Conservation (phyloP, 1,140 invertebrate species). For the Papilio polyxenes region DNA sequence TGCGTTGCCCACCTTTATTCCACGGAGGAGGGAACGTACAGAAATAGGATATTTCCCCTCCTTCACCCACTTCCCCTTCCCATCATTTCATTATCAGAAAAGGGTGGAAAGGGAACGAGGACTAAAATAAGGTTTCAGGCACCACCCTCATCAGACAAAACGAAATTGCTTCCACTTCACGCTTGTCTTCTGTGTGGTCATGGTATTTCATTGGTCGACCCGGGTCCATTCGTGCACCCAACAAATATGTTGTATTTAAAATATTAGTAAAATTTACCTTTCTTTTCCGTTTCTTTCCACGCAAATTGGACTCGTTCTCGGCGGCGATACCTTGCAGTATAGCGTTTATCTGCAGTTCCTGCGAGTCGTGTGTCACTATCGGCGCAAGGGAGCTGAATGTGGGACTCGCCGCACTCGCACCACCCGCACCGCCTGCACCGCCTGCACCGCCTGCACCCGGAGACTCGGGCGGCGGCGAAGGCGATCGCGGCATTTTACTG, state of each 20-base stretch:
- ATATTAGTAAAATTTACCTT: constrained; percentile 48
- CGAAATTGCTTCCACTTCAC: too few relatives aligned
- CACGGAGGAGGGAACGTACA: too few relatives aligned
- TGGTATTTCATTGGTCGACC: too few relatives aligned
- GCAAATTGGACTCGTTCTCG: constrained; percentile 58
- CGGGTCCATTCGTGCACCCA: too few relatives aligned
- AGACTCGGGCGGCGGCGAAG: constrained; percentile 67
- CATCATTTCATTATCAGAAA: too few relatives aligned
- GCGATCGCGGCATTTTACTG: constrained; percentile 72
- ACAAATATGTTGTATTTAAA: background rate
- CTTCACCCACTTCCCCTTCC: too few relatives aligned
- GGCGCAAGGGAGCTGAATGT: constrained; percentile 20
- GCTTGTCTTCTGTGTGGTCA: too few relatives aligned
- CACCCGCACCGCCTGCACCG: background rate
- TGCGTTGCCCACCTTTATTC: too few relatives aligned
- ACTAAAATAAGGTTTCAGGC: too few relatives aligned
- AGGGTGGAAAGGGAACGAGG: too few relatives aligned
- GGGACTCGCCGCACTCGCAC: background rate
- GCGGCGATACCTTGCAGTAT: constrained; percentile 75
- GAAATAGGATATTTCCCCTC: too few relatives aligned
- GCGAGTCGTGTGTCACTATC: constrained; percentile 59
- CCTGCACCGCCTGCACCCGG: constrained; percentile 30
- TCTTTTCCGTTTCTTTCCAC: constrained; percentile 56
- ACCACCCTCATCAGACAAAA: too few relatives aligned
- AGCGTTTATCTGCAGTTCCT: constrained; percentile 76